phyloP scores from a whole-genome alignment of 2,113 vertebrate species.

The Ochotona princeps region DNA sequence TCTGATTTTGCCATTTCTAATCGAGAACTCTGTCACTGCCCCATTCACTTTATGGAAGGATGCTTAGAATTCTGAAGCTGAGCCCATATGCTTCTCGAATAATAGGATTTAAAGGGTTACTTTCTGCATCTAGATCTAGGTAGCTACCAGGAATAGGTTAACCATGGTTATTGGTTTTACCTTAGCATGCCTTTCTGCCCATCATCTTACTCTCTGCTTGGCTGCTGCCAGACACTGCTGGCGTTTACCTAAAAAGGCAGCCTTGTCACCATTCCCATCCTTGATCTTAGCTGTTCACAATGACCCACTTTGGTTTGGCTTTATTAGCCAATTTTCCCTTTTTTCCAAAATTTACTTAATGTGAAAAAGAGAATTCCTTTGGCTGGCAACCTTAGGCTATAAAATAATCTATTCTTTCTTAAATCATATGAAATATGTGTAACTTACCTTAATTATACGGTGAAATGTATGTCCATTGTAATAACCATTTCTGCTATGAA shows the following conservation, averaged over 20 bases:
- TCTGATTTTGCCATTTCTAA: slow-evolving; percentile 15
- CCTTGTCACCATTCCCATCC: neutral
- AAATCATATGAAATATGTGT: slow-evolving; percentile 10
- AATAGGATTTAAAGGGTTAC: slow-evolving; percentile 12
- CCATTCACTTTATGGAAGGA: neutral
- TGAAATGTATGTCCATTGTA: slow-evolving; percentile 98
- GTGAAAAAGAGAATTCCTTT: slow-evolving; percentile 38
- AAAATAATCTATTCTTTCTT: neutral
- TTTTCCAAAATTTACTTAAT: slow-evolving; percentile 33
- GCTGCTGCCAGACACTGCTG: slow-evolving; percentile 1
- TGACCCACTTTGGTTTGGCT: slow-evolving; percentile 28
- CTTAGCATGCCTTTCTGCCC: slow-evolving; percentile 3
- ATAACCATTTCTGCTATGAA: slow-evolving; percentile 98
- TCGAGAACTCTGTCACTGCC: neutral
- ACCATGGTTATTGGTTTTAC: slow-evolving; percentile 14
- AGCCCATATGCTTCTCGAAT: neutral
- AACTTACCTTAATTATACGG: slow-evolving; percentile 95
- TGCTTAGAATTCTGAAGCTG: neutral
- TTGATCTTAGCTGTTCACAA: slow-evolving; percentile 37
- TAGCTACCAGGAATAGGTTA: neutral
- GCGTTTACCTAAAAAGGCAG: slow-evolving; percentile 43
- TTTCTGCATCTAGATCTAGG: neutral
- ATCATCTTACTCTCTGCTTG: slow-evolving; percentile 22
- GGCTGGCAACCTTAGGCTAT: slow-evolving; percentile 22
- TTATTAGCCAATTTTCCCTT: neutral